Conservation (phyloP, 2,797 vertebrate species). For the Megaceryle alcyon region DNA sequence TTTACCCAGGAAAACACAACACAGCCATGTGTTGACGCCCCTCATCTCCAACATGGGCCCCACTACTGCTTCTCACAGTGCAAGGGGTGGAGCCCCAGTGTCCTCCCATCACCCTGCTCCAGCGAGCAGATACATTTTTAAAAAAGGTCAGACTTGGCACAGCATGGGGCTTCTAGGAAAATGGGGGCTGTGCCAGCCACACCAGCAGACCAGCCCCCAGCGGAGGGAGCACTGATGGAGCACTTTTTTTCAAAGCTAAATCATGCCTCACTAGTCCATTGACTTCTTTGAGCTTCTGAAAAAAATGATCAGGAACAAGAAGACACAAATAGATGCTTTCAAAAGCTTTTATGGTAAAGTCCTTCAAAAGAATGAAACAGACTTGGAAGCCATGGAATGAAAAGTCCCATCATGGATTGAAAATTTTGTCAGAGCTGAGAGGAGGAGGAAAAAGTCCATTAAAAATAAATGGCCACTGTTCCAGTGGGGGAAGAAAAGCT, state of each 20-base stretch:
- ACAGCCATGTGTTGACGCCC: not conserved
- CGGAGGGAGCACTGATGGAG: accelerated
- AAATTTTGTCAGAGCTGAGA: conserved; percentile 1
- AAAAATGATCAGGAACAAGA: not conserved
- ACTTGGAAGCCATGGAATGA: not conserved
- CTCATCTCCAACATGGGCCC: not conserved
- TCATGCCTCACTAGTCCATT: not conserved
- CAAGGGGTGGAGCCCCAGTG: not conserved
- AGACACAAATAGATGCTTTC: not conserved
- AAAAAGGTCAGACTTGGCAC: not conserved
- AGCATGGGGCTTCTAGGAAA: not conserved
- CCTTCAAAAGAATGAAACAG: conserved; percentile 4
- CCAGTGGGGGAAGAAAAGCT: not conserved
- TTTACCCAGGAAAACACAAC: not conserved
- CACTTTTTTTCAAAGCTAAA: not conserved
- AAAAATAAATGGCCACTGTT: not conserved
- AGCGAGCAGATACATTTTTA: not conserved
- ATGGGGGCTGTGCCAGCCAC: accelerated
- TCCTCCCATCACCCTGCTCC: not conserved
- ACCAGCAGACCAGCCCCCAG: not conserved
- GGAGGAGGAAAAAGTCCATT: not conserved
- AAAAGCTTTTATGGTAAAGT: conserved; percentile 2
- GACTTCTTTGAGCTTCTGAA: not conserved
- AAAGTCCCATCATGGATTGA: not conserved
- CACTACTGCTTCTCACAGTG: not conserved